A percentile compares a stretch with the other conserved stretches of the same genome.
Evolutionary conservation across 2,113 vertebrate species (phyloP).

Genomic region (Nerophis ophidion): DNA sequence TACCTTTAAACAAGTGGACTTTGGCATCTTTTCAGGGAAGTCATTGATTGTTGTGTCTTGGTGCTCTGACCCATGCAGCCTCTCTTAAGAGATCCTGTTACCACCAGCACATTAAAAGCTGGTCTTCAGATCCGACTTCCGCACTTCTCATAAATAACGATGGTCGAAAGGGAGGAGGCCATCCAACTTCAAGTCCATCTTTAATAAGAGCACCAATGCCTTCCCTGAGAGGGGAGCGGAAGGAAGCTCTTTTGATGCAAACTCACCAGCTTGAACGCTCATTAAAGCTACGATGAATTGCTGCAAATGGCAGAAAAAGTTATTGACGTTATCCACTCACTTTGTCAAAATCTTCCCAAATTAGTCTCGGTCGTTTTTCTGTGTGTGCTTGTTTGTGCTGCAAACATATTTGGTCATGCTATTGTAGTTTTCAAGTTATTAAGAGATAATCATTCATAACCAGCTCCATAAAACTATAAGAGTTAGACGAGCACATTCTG

Average conservation of each 20-base stretch:
- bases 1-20: constrained; percentile 49
- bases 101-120: constrained; percentile 57
- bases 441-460: too few relatives aligned
- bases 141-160: constrained; percentile 61
- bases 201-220: constrained; percentile 30
- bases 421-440: too few relatives aligned
- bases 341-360: too few relatives aligned
- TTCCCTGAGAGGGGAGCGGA: constrained; percentile 23
- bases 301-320: constrained; percentile 38
- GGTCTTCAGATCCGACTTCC: constrained; percentile 37
- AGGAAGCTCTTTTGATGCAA: constrained; percentile 9
- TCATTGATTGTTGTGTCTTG: constrained; percentile 55
- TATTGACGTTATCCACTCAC: too few relatives aligned
- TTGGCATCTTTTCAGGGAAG: constrained; percentile 60
- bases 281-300: constrained; percentile 7
- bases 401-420: not conserved
- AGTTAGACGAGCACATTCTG: too few relatives aligned
- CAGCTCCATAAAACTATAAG: too few relatives aligned
- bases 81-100: constrained; percentile 62
- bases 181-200: constrained; percentile 20
- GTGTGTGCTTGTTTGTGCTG: constrained; percentile 16
- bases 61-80: constrained; percentile 42
- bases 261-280: not conserved
- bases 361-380: too few relatives aligned
- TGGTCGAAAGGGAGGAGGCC: constrained; percentile 30